Evolutionary conservation across 2,113 vertebrate genomes (phyloP), one percentile per base, ranked within the genome.

Genomic region (Maccullochella peelii): DNA sequence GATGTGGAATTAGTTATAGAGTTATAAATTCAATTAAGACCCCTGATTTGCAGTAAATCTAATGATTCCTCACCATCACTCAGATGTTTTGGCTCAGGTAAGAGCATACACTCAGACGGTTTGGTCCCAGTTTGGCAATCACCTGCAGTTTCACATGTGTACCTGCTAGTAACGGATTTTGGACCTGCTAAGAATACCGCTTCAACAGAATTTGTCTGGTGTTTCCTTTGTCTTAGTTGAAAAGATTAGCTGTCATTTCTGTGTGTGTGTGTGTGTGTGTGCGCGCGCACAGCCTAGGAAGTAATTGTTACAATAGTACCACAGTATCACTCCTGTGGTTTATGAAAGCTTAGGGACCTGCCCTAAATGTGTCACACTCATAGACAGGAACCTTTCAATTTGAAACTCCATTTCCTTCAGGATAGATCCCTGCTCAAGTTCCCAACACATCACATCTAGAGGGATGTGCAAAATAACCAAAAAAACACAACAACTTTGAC

Each of bases 1-100:
- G 65, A 52, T 59, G 69, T 33, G 10, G 70, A 85, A 85, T 78
- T 78, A 44, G 30, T 55, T 75, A 38, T 8, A 38, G 38, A 10
- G 30, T 72, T 25, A 36, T 30, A 83, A 49, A 54, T 2, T 65
- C 18, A 49, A 8, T 66, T 58, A 63, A 59, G 58, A 12, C 20
- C 14, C 21, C 40, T 15, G 62, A 73, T 65, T 69, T 68, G 67
- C 16, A 16, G 1, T 52, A 10, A 57, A 67, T 74, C n/a, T 36
- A 25, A 74, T 27, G 6, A 78, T 40, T 75, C 11, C 14, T 73
- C 62, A 30, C 71, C 25, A 54, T 20, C 16, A 4, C 25, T 38
- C 11, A 77, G 44, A 38, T 1, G 23, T 21, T 33, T 14, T 23
- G 40, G 4, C 40, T 44, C 40, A 25, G 42, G 20, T 20, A 18